Percentiles rank a stretch among this genome's conserved stretches.
phyloP scores from a whole-genome alignment of 2,888 invertebrate species.

The Acronicta psi region DNA sequence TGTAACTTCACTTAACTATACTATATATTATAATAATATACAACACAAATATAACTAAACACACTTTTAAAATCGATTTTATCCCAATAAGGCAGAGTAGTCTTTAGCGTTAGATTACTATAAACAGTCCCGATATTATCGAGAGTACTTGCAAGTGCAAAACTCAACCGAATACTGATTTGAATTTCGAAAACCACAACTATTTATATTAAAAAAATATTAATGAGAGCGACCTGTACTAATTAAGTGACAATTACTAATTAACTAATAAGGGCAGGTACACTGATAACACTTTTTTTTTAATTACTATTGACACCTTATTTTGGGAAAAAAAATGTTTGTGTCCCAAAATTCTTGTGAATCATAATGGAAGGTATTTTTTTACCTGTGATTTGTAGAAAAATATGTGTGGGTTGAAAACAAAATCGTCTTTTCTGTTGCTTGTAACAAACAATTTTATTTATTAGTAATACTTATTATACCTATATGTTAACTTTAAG shows the following conservation, averaged over 20 bases:
- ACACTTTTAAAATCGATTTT: too few relatives aligned
- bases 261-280: not conserved
- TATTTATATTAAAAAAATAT: slow-evolving; percentile 33
- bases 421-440: too few relatives aligned
- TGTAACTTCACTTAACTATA: too few relatives aligned
- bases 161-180: slow-evolving; percentile 41
- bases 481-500: too few relatives aligned
- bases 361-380: not conserved
- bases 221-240: slow-evolving; percentile 15
- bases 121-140: not conserved
- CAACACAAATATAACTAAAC: too few relatives aligned
- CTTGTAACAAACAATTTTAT: too few relatives aligned
- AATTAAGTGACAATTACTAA: slow-evolving; percentile 6
- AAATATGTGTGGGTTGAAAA: not conserved
- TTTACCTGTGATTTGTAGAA: not conserved
- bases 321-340: too few relatives aligned
- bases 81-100: too few relatives aligned
- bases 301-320: not conserved
- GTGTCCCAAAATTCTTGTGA: too few relatives aligned
- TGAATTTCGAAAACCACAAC: slow-evolving; percentile 9
- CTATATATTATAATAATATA: too few relatives aligned
- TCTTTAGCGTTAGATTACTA: too few relatives aligned
- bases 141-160: slow-evolving; percentile 2
- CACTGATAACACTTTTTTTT: slow-evolving; percentile 1
- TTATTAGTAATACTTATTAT: too few relatives aligned